These are phyloP conservation scores for Herpetotheres cachinnans DNA, from an alignment of 2,113 vertebrate genomes.

Conservation along the genomic window DNA sequence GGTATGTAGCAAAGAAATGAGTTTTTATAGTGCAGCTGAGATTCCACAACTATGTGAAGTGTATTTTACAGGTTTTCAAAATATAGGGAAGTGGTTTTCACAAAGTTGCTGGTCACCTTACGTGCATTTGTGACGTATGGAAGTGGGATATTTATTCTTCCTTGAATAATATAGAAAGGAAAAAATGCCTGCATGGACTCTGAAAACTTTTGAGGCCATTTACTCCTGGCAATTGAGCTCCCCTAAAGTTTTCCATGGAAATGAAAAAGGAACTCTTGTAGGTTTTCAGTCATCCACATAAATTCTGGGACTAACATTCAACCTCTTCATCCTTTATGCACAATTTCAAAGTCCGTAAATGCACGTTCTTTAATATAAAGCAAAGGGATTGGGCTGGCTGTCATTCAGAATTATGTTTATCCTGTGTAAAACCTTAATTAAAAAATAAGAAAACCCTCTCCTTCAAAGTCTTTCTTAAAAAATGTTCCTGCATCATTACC, in stretches of 20 bases:
- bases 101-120: neutral
- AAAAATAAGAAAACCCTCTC: neutral
- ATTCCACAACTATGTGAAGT: neutral
- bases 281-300: neutral
- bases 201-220: neutral
- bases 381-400: neutral
- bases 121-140: neutral
- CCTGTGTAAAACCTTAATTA: neutral
- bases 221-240: neutral
- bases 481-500: neutral
- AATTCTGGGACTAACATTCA: neutral
- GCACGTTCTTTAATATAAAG: neutral
- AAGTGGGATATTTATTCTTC: neutral
- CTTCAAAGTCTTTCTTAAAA: neutral
- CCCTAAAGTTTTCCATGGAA: neutral
- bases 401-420: neutral
- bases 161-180: neutral
- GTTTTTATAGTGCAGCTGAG: neutral
- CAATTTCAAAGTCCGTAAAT: neutral
- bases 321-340: neutral
- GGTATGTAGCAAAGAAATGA: slow-evolving; percentile 71
- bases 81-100: neutral
- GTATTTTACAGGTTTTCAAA: neutral
- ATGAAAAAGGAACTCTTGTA: neutral
- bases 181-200: neutral